Percentiles rank a stretch among this genome's conserved stretches.
Evolutionary conservation across 2,113 vertebrate species (phyloP).

Genomic region (Suncus etruscus): DNA sequence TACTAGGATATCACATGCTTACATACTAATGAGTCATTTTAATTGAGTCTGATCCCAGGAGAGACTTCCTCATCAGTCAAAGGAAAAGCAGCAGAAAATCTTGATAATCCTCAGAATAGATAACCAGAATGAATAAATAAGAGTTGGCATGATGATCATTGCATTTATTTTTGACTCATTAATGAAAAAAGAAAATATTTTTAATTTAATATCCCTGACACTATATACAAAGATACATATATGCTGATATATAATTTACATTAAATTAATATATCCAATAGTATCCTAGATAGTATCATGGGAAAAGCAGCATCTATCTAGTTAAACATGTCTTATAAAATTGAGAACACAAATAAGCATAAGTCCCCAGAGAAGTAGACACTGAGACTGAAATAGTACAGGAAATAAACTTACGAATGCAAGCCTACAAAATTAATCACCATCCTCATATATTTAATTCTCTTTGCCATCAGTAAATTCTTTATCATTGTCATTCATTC

Average conservation of each 20-base stretch:
- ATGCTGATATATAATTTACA: not conserved
- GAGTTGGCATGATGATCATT: not conserved
- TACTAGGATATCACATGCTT: not conserved
- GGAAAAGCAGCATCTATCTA: not conserved
- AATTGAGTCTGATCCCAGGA: conserved; percentile 9
- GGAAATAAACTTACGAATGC: not conserved
- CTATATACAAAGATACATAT: not conserved
- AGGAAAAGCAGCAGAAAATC: not conserved
- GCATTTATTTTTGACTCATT: conserved; percentile 38
- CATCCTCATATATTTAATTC: not conserved
- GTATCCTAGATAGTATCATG: not conserved
- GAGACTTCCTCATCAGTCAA: not conserved
- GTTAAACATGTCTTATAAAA: not conserved
- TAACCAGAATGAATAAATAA: conserved; percentile 46
- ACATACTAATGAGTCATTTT: conserved; percentile 19
- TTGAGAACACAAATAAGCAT: not conserved
- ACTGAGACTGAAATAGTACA: not conserved
- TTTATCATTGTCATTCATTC: conserved; percentile 32
- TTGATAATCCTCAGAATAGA: conserved; percentile 12
- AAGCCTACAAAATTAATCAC: not conserved
- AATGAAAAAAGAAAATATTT: not conserved
- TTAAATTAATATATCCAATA: not conserved
- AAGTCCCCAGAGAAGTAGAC: not conserved
- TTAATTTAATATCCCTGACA: conserved; percentile 12
- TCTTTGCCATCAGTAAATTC: not conserved